phyloP scores from a whole-genome alignment of 2,113 vertebrate genomes.

The Rhinichthys klamathensis region DNA sequence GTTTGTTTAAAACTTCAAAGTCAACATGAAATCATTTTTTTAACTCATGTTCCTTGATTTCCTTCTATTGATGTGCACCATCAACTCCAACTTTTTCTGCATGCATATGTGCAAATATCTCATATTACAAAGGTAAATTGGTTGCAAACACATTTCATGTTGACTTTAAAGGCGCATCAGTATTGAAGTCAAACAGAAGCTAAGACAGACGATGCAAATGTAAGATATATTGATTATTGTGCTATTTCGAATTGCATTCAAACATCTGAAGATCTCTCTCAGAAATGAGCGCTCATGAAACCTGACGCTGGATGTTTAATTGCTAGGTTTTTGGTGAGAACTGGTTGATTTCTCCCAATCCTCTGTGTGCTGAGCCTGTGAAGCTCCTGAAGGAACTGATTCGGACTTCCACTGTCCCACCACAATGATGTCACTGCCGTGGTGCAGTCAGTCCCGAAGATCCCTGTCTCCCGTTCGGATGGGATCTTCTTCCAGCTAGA shows the following conservation, averaged over 20 bases:
- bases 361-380: constrained; percentile 10
- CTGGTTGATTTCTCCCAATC: constrained; percentile 27
- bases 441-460: constrained; percentile 48
- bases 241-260: constrained; percentile 48
- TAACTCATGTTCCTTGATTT: neutral
- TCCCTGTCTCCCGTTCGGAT: neutral
- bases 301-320: neutral
- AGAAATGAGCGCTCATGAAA: neutral
- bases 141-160: constrained; percentile 19
- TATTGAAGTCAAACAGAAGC: constrained; percentile 38
- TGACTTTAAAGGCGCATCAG: constrained; percentile 33
- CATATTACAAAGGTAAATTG: neutral
- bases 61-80: neutral
- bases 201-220: constrained; percentile 44
- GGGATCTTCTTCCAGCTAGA: no score
- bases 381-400: constrained; percentile 32
- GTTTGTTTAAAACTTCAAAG: constrained; percentile 39
- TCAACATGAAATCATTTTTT: constrained; percentile 26
- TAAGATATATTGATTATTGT: constrained; percentile 47
- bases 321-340: constrained; percentile 3
- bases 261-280: constrained; percentile 16
- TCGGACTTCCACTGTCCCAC: constrained; percentile 54
- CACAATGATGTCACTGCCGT: constrained; percentile 46
- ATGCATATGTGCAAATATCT: neutral
- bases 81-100: neutral